Percentiles rank a stretch among this genome's conserved stretches.
Evolutionary conservation across 2,797 vertebrate genomes (phyloP).

Genomic region (Chelmon rostratus): DNA sequence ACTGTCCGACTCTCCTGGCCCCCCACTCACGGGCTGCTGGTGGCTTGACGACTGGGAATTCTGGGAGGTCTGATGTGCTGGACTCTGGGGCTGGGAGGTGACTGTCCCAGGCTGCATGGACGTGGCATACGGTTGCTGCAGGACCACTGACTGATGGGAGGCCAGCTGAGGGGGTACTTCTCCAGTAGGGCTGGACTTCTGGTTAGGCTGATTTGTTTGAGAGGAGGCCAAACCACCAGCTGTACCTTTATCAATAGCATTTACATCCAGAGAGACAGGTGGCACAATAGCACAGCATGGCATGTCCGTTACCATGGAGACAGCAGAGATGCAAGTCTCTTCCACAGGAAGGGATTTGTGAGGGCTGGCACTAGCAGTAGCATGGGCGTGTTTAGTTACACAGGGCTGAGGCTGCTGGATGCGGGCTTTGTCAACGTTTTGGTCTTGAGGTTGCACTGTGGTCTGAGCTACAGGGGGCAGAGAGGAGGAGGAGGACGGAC

Average conservation of each 20-base stretch:
- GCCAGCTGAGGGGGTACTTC: constrained; percentile 67
- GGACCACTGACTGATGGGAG: constrained; percentile 82
- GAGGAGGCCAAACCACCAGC: constrained; percentile 54
- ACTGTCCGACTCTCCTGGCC: constrained; percentile 90
- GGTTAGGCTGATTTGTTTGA: constrained; percentile 63
- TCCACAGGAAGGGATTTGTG: constrained; percentile 71
- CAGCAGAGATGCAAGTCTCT: constrained; percentile 76
- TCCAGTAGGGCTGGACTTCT: constrained; percentile 74
- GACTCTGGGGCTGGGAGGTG: constrained; percentile 87
- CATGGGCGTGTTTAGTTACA: constrained; percentile 38
- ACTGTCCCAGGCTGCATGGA: constrained; percentile 77
- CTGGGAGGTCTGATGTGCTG: constrained; percentile 80
- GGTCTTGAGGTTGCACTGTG: constrained; percentile 64
- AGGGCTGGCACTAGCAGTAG: constrained; percentile 40
- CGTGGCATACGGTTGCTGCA: constrained; percentile 86
- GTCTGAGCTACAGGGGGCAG: constrained; percentile 53
- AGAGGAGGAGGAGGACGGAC: constrained; percentile 41
- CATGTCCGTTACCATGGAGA: constrained; percentile 81
- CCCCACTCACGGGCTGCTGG: constrained; percentile 81
- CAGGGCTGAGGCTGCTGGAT: constrained; percentile 72
- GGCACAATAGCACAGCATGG: constrained; percentile 87
- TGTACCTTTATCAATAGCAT: constrained; percentile 54
- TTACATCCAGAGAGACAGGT: constrained; percentile 82
- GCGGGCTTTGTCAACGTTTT: constrained; percentile 44
- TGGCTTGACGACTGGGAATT: constrained; percentile 76